phyloP scores from a whole-genome alignment of 2,888 invertebrate species.

The Drosophila multiciliata region DNA sequence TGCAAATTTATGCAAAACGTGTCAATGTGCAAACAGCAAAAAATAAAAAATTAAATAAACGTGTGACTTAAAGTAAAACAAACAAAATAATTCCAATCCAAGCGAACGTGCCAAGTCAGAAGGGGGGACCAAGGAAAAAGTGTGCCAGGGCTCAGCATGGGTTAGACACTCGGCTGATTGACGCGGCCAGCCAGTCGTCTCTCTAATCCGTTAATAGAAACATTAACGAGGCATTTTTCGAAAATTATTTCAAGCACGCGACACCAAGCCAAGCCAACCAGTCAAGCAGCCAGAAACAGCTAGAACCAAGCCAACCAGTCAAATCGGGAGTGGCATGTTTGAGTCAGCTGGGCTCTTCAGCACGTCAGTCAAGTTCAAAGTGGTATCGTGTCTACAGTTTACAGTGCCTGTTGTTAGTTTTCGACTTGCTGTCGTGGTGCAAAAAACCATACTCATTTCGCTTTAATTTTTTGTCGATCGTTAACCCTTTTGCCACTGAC shows the following conservation, averaged over 20 bases:
- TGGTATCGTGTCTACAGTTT: slow-evolving; percentile 46
- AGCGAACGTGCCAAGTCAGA: background rate
- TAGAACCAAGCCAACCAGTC: slow-evolving; percentile 9
- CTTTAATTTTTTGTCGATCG: slow-evolving; percentile 81
- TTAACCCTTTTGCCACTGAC: slow-evolving; percentile 72
- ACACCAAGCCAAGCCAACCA: slow-evolving; percentile 39
- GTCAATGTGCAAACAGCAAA: slow-evolving; percentile 80
- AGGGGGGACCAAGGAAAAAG: slow-evolving; percentile 16
- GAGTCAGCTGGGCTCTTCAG: slow-evolving; percentile 64
- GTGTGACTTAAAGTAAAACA: slow-evolving; percentile 56
- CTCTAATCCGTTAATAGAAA: slow-evolving; percentile 83
- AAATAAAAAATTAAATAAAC: slow-evolving; percentile 48
- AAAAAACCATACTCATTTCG: slow-evolving; percentile 61
- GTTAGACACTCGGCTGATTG: slow-evolving; percentile 53
- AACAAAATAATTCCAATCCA: slow-evolving; percentile 32
- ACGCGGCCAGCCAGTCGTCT: slow-evolving; percentile 48
- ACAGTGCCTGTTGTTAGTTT: slow-evolving; percentile 47
- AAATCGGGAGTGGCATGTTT: slow-evolving; percentile 28
- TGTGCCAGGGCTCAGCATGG: slow-evolving; percentile 25
- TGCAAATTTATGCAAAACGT: slow-evolving; percentile 83
- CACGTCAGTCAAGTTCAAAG: slow-evolving; percentile 78
- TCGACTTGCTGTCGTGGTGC: slow-evolving; percentile 18
- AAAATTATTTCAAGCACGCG: slow-evolving; percentile 82
- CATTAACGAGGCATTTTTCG: slow-evolving; percentile 82
- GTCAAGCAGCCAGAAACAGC: slow-evolving; percentile 7